Conservation (phyloP, 2,113 vertebrate genomes). For the Synodontis membranacea region DNA sequence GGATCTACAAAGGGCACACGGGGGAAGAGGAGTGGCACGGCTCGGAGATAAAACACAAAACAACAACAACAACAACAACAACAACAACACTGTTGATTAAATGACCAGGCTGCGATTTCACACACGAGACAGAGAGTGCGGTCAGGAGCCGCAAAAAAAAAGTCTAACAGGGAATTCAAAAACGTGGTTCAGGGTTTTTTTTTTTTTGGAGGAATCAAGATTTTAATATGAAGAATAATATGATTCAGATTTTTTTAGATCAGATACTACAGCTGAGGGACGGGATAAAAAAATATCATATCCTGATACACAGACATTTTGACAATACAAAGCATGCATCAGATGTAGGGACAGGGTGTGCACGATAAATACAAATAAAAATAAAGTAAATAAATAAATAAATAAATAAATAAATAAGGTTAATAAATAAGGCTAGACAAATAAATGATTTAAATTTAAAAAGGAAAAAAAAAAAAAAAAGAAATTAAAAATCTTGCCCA, state of each 20-base stretch:
- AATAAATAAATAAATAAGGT: too few species aligned
- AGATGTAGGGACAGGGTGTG: background rate
- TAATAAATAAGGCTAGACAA: background rate
- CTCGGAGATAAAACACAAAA: background rate
- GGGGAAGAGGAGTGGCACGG: too few species aligned
- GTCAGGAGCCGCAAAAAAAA: too few species aligned
- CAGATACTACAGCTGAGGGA: background rate
- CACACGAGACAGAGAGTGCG: background rate
- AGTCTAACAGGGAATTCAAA: background rate
- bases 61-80: background rate
- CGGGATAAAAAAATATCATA: too few species aligned
- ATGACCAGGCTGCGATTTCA: too few species aligned
- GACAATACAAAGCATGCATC: background rate
- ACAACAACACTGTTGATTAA: background rate
- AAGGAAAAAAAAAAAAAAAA: background rate
- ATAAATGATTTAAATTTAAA: background rate
- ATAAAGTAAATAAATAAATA: background rate
- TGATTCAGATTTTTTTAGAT: background rate
- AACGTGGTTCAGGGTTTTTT: background rate
- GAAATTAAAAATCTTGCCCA: background rate
- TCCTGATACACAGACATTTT: background rate
- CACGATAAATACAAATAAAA: too few species aligned
- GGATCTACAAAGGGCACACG: too few species aligned
- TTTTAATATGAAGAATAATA: background rate
- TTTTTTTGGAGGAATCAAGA: background rate